phyloP scores from a whole-genome alignment of 2,797 vertebrate genomes.

The Pantherophis alleghaniensis region DNA sequence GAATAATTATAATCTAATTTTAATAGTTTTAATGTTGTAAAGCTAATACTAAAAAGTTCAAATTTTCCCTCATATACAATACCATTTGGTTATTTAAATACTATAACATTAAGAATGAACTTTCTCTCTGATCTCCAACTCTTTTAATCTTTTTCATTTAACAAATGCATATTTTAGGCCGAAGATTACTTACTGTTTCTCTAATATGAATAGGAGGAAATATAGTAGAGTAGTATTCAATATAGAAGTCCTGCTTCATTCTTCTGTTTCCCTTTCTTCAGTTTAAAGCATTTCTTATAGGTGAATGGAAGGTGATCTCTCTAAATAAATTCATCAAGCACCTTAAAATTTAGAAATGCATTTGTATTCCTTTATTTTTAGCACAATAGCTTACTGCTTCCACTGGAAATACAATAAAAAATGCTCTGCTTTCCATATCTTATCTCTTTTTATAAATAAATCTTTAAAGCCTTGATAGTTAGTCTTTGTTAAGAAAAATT shows the following conservation, averaged over 20 bases:
- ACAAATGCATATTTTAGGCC: neutral
- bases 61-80: neutral
- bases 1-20: neutral
- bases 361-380: neutral
- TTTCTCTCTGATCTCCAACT: neutral
- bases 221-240: neutral
- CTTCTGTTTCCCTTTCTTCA: neutral
- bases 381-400: neutral
- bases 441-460: neutral
- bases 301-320: neutral
- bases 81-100: neutral
- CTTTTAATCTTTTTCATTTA: neutral
- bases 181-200: neutral
- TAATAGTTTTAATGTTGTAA: no score
- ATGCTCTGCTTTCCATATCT: neutral
- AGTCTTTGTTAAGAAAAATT: neutral
- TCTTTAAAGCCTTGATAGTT: no score
- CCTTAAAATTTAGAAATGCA: neutral
- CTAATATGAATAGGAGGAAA: neutral
- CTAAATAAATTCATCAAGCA: neutral
- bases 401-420: neutral
- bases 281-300: neutral
- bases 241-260: neutral
- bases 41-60: no score
- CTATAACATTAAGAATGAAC: neutral